These are phyloP conservation scores for Ginglymostoma cirratum DNA, from an alignment of 2,113 vertebrate genomes.

Conservation along the genomic window DNA sequence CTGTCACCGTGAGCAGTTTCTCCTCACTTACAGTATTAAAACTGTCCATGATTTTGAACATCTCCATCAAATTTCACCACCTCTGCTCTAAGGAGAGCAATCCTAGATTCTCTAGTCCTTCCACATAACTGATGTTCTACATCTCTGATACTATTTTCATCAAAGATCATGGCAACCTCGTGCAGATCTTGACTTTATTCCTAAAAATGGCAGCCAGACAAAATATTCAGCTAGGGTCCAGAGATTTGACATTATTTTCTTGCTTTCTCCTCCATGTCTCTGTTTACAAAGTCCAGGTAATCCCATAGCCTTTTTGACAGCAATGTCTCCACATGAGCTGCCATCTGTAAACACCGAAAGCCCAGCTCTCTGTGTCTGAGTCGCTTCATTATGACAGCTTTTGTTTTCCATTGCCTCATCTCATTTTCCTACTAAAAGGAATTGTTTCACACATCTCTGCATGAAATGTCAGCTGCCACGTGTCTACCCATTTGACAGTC, in stretches of 20 bases:
- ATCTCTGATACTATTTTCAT: not conserved
- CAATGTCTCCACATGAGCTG: not conserved
- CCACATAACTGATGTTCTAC: not conserved
- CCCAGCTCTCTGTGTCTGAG: not conserved
- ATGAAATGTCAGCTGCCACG: not conserved
- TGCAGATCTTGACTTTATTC: not conserved
- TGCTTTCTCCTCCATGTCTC: not conserved
- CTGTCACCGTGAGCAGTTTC: not conserved
- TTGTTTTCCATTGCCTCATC: not conserved
- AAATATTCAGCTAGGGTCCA: not conserved
- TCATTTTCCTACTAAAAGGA: not conserved
- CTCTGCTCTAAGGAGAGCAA: not conserved
- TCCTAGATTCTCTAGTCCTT: not conserved
- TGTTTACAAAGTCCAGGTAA: not conserved
- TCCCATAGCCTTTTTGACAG: not conserved
- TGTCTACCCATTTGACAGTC: not conserved
- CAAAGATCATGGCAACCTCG: not conserved
- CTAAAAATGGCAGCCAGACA: not conserved
- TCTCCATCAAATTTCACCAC: no score
- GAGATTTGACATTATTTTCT: not conserved
- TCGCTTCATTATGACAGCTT: not conserved
- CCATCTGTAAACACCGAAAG: not conserved
- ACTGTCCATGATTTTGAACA: not conserved
- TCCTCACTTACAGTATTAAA: not conserved
- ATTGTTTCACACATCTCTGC: not conserved